Evolutionary conservation across 92 coral and sea anemone species (phyloP).

Genomic region (Porites cylindrica): DNA sequence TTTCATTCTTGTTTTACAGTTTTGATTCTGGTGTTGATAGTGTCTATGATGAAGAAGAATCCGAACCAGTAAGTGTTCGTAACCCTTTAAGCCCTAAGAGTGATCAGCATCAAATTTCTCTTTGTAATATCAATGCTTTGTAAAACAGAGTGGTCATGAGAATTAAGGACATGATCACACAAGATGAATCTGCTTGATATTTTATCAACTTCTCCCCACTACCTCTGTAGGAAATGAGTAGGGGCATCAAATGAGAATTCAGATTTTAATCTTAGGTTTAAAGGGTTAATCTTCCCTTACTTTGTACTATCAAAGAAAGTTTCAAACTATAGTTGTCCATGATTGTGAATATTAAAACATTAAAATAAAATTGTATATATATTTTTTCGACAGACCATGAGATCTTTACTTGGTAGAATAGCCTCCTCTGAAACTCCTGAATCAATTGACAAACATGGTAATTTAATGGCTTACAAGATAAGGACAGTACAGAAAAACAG

Average conservation of each 20-base stretch:
- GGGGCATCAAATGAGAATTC: no score
- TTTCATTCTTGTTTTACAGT: conserved; percentile 60
- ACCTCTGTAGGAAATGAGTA: no score
- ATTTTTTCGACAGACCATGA: conserved; percentile 74
- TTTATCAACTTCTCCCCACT: no score
- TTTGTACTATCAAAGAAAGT: background rate
- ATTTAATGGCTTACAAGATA: conserved; percentile 79
- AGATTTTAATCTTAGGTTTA: background rate
- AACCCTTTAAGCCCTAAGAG: no score
- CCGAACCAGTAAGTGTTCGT: conserved; percentile 75
- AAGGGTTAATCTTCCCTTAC: background rate
- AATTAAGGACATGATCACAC: no score
- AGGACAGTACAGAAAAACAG: conserved; percentile 83
- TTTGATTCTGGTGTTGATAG: conserved; percentile 99
- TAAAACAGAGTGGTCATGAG: no score
- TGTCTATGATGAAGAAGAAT: conserved; percentile 94
- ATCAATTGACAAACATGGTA: conserved; percentile 87
- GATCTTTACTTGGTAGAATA: conserved; percentile 75
- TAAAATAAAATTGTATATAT: background rate
- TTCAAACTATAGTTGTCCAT: background rate
- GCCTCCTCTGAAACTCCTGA: conserved; percentile 83
- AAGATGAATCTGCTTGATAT: no score
- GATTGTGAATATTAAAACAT: background rate
- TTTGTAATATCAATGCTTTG: no score
- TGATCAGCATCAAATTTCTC: no score